These are phyloP conservation scores for human DNA, from an alignment of 2,113 vertebrate species.

Conservation along the genomic window DNA sequence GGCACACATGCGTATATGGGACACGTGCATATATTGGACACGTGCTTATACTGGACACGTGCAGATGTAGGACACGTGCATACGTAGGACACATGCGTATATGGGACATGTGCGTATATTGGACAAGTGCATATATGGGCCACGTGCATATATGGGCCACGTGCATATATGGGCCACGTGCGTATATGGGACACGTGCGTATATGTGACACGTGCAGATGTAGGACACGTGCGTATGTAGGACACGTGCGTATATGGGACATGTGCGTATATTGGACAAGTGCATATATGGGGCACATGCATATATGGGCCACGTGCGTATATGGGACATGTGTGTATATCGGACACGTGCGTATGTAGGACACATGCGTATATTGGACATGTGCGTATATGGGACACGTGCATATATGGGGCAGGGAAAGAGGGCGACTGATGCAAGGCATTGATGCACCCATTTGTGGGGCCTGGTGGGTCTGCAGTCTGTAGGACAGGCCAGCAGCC, in stretches of 20 bases:
- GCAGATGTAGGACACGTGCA: rapidly evolving
- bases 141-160: rapidly evolving
- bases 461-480: not conserved
- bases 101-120: too few species aligned
- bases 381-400: too few species aligned
- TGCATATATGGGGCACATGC: too few species aligned
- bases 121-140: rapidly evolving
- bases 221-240: rapidly evolving
- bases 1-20: rapidly evolving
- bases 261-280: not conserved
- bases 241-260: too few species aligned
- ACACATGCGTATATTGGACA: too few species aligned
- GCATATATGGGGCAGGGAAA: not conserved
- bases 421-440: not conserved
- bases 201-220: too few species aligned
- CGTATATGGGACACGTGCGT: too few species aligned
- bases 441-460: rapidly evolving
- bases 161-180: rapidly evolving
- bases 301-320: too few species aligned
- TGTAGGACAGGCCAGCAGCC: rapidly evolving
- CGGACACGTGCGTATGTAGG: rapidly evolving
- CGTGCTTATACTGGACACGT: not conserved
- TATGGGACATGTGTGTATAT: rapidly evolving
- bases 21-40: rapidly evolving
- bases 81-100: too few species aligned